phyloP scores from a whole-genome alignment of 2,113 vertebrate genomes.

The Gorilla gorilla region DNA sequence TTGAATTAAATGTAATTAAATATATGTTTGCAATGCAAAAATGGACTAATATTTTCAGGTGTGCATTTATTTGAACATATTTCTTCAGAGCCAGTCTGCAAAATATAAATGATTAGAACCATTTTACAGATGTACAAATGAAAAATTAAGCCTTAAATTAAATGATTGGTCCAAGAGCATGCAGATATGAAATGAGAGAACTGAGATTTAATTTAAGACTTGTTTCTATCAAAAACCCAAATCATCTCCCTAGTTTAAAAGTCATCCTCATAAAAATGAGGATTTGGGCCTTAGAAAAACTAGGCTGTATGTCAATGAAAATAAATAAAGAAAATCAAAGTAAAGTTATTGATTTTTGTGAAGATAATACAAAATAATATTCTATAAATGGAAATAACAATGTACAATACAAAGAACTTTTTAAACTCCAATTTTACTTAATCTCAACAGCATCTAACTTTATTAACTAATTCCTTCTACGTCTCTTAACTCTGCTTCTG shows the following conservation, averaged over 20 bases:
- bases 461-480: background rate
- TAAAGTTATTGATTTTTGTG: background rate
- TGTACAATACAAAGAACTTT: background rate
- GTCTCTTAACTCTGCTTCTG: background rate
- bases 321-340: background rate
- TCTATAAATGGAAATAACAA: background rate
- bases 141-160: background rate
- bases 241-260: background rate
- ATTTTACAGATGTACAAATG: background rate
- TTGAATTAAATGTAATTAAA: background rate
- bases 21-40: background rate
- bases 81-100: background rate
- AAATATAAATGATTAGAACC: background rate
- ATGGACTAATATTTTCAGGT: background rate
- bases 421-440: background rate
- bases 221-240: background rate
- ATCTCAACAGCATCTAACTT: background rate
- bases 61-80: background rate
- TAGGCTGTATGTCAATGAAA: slow-evolving; percentile 6
- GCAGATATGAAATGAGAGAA: background rate
- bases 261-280: background rate
- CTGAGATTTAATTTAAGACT: background rate
- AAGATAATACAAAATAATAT: background rate
- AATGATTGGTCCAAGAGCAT: background rate
- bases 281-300: background rate